phyloP scores from a whole-genome alignment of 2,888 invertebrate genomes.

The Actias luna region DNA sequence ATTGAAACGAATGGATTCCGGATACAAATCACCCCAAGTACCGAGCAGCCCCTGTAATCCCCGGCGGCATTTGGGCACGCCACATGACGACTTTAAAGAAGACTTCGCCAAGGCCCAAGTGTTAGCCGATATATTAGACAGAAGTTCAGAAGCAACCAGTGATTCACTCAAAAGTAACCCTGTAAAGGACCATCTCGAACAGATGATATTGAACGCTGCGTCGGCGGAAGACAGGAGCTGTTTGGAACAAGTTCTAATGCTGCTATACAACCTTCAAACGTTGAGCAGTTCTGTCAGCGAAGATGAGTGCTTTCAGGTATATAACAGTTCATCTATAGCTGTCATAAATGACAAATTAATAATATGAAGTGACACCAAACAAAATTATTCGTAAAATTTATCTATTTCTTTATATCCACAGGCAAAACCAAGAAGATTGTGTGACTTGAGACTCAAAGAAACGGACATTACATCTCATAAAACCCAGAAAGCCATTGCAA shows the following conservation, averaged over 20 bases:
- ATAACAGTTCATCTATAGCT: constrained; percentile 8
- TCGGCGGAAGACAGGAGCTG: constrained; percentile 83
- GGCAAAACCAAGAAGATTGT: constrained; percentile 71
- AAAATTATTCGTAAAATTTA: constrained; percentile 22
- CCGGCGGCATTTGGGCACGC: constrained; percentile 58
- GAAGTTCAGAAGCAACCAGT: constrained; percentile 68
- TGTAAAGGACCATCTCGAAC: constrained; percentile 75
- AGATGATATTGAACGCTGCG: constrained; percentile 75
- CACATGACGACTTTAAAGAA: constrained; percentile 75
- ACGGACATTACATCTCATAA: constrained; percentile 66
- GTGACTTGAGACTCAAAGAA: constrained; percentile 70
- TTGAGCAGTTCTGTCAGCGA: constrained; percentile 79
- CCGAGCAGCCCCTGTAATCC: constrained; percentile 73
- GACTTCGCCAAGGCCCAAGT: constrained; percentile 77
- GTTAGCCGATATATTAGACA: constrained; percentile 68
- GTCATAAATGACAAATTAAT: constrained; percentile 17
- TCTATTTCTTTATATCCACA: constrained; percentile 38
- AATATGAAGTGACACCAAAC: constrained; percentile 16
- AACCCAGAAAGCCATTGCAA: constrained; percentile 83
- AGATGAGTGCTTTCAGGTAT: constrained; percentile 80
- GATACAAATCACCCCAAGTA: constrained; percentile 75
- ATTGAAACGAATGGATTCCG: constrained; percentile 79
- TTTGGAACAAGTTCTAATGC: constrained; percentile 83
- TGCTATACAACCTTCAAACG: constrained; percentile 83
- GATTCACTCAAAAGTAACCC: constrained; percentile 73